Conservation (phyloP, 2,113 vertebrate genomes). For the Hemiprocne comata region DNA sequence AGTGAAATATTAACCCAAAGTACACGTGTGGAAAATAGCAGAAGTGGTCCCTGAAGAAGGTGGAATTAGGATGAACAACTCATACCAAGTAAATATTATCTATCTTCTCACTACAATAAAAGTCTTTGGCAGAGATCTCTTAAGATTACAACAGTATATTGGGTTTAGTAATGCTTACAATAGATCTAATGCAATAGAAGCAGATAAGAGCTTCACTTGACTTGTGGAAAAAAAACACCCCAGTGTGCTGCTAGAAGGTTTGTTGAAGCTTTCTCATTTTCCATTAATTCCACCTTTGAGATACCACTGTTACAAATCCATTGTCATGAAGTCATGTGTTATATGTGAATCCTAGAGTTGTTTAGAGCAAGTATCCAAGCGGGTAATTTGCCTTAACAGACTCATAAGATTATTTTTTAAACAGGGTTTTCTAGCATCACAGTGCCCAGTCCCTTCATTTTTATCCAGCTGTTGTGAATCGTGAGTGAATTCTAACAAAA, state of each 20-base stretch:
- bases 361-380: not conserved
- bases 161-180: not conserved
- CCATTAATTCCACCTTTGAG: not conserved
- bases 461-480: slow-evolving; percentile 33
- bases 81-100: not conserved
- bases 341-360: not conserved
- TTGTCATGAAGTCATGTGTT: not conserved
- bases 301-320: not conserved
- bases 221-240: too few relatives aligned
- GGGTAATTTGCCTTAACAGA: not conserved
- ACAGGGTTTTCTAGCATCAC: slow-evolving; percentile 31
- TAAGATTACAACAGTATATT: not conserved
- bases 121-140: not conserved
- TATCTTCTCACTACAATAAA: not conserved
- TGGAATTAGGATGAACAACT: not conserved
- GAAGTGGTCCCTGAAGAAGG: not conserved
- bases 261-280: not conserved
- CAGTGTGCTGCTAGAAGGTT: not conserved
- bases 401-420: slow-evolving; percentile 5
- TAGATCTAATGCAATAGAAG: not conserved
- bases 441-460: slow-evolving; percentile 41
- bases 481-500: slow-evolving; percentile 4
- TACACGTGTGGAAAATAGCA: not conserved
- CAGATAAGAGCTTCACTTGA: not conserved
- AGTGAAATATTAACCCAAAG: not conserved